Percentiles rank a stretch among this genome's conserved stretches.
Evolutionary conservation across 2,797 vertebrate genomes (phyloP).

Genomic region (Psittacula echo): DNA sequence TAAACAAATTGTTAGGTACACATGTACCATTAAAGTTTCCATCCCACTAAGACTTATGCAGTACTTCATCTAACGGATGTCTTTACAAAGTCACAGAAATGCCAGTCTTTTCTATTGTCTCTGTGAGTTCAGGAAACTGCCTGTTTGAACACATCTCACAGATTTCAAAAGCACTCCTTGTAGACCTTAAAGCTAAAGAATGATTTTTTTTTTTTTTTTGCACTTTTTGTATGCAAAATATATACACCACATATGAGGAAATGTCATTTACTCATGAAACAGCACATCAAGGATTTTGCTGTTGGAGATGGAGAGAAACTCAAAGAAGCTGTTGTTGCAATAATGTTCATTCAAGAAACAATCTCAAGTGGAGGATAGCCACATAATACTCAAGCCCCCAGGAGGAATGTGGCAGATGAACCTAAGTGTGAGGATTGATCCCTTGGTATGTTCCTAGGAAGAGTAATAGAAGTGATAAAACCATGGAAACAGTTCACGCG

Average conservation of each 20-base stretch:
- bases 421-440: not conserved
- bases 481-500: not conserved
- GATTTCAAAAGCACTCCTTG: not conserved
- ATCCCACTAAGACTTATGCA: not conserved
- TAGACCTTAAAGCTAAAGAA: not conserved
- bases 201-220: not conserved
- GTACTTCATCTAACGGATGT: not conserved
- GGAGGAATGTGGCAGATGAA: not conserved
- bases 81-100: not conserved
- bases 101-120: not conserved
- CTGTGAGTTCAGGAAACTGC: not conserved
- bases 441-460: not conserved
- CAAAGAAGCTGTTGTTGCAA: not conserved
- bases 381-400: not conserved
- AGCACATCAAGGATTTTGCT: not conserved
- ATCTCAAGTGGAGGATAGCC: not conserved
- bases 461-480: not conserved
- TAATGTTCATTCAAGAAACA: not conserved
- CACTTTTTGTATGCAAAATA: not conserved
- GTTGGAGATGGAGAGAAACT: not conserved
- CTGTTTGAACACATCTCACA: not conserved
- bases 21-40: not conserved
- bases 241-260: fast-evolving
- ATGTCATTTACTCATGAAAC: not conserved
- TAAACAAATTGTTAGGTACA: not conserved